These are phyloP conservation scores for Lydus trimaculatus DNA, from an alignment of 2,888 invertebrate species.

Conservation along the genomic window DNA sequence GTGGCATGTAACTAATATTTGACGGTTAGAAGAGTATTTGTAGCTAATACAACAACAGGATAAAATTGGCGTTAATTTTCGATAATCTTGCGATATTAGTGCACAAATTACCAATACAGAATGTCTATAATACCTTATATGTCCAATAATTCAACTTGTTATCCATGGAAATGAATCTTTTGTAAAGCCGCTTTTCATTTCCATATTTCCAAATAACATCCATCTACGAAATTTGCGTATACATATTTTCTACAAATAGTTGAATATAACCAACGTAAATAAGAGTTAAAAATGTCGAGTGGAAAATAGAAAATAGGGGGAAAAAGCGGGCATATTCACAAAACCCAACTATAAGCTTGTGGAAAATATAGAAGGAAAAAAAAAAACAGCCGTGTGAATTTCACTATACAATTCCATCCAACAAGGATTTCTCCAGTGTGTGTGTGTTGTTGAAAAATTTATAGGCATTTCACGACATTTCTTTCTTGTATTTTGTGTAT, in stretches of 20 bases:
- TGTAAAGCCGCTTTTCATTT: too few species aligned
- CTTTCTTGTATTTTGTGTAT: slow-evolving; percentile 6
- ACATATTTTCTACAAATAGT: neutral
- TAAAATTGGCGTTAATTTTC: too few species aligned
- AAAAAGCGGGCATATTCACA: neutral
- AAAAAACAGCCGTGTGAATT: neutral
- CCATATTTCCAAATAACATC: too few species aligned
- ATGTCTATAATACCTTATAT: too few species aligned
- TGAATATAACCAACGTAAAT: neutral
- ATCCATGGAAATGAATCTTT: too few species aligned
- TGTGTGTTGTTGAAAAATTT: slow-evolving; percentile 18
- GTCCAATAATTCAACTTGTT: too few species aligned
- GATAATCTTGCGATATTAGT: too few species aligned
- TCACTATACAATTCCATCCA: slow-evolving; percentile 5
- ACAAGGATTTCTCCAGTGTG: slow-evolving; percentile 20
- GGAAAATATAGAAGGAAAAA: neutral
- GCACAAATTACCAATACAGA: too few species aligned
- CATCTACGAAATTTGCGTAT: too few species aligned
- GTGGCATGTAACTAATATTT: too few species aligned
- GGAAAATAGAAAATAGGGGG: too few species aligned
- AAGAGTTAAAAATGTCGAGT: neutral
- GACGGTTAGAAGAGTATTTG: neutral
- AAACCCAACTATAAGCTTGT: neutral
- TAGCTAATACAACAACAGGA: too few species aligned
- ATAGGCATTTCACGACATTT: slow-evolving; percentile 24